Evolutionary conservation across 2,888 invertebrate genomes (phyloP).

Genomic region (Rhagophthalmus giganteus): DNA sequence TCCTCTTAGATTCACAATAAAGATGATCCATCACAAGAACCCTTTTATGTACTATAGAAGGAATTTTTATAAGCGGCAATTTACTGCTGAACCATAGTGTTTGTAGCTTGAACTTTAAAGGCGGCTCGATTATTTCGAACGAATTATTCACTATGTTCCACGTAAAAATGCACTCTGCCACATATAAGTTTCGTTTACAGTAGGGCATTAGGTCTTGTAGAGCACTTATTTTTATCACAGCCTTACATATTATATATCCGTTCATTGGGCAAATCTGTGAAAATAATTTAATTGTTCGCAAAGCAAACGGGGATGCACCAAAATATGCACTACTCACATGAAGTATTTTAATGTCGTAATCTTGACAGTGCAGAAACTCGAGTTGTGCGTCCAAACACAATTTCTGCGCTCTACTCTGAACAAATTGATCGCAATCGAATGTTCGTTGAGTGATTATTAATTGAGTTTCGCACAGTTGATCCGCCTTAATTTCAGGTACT

Average conservation of each 20-base stretch:
- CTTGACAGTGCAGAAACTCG: conserved; percentile 53
- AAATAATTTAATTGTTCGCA: too few species aligned
- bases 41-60: conserved; percentile 39
- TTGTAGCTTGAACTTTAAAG: conserved; percentile 43
- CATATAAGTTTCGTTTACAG: conserved; percentile 46
- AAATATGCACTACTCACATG: conserved; percentile 45
- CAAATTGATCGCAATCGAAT: conserved; percentile 55
- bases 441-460: conserved; percentile 53
- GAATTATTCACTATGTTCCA: conserved; percentile 53
- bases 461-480: conserved; percentile 53
- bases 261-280: conserved; percentile 54
- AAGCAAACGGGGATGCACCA: too few species aligned
- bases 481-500: conserved; percentile 52
- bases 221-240: conserved; percentile 54
- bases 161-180: conserved; percentile 49
- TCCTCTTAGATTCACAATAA: conserved; percentile 42
- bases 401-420: conserved; percentile 53
- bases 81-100: conserved; percentile 39
- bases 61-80: conserved; percentile 41
- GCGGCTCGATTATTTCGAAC: conserved; percentile 50
- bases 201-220: conserved; percentile 38
- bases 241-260: conserved; percentile 54
- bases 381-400: conserved; percentile 51
- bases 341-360: conserved; percentile 54
- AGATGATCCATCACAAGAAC: conserved; percentile 49